phyloP scores from a whole-genome alignment of 2,797 vertebrate species.

The Macropus fuliginosus region DNA sequence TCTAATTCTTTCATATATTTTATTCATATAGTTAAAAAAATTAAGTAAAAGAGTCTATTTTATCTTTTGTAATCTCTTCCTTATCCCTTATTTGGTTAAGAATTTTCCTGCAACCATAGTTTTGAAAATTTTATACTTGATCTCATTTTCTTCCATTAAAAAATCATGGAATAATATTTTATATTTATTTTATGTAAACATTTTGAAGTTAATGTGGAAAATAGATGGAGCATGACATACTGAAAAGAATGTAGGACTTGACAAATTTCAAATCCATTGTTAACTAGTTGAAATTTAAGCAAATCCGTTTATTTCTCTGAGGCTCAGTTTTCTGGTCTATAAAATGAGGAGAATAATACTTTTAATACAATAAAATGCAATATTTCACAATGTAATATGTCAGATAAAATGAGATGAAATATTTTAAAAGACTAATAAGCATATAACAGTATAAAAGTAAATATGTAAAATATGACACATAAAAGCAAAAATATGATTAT shows the following conservation, averaged over 20 bases:
- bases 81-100: background rate
- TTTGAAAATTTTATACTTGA: background rate
- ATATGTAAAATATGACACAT: background rate
- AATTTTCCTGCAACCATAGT: background rate
- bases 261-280: background rate
- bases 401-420: background rate
- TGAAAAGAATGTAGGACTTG: background rate
- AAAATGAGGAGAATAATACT: background rate
- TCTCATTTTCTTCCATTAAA: background rate
- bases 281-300: background rate
- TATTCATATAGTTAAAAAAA: background rate
- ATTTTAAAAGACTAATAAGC: background rate
- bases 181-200: background rate
- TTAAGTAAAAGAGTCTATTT: background rate
- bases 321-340: background rate
- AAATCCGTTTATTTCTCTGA: background rate
- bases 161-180: background rate
- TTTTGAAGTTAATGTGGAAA: background rate
- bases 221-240: background rate
- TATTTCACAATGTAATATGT: background rate
- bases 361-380: background rate
- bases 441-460: no score
- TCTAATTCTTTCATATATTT: background rate
- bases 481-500: background rate
- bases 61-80: background rate